phyloP scores from a whole-genome alignment of 2,113 vertebrate genomes.

The Lagopus leucura region DNA sequence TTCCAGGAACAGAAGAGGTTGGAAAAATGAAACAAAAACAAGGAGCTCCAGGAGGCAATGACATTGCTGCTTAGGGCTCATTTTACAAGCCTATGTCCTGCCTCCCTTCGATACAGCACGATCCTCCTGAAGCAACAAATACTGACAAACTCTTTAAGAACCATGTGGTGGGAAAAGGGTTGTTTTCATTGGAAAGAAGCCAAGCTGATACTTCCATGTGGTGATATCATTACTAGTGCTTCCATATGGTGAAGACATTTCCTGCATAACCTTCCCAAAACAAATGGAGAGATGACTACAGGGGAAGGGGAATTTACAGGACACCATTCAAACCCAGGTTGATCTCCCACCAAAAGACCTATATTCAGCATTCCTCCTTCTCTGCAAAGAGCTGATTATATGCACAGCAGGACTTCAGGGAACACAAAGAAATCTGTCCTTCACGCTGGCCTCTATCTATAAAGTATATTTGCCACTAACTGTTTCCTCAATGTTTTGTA shows the following conservation, averaged over 20 bases:
- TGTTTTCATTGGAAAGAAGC: slow-evolving; percentile 51
- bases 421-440: background rate
- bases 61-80: background rate
- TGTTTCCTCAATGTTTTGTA: background rate
- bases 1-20: background rate
- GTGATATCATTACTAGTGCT: slow-evolving; percentile 7
- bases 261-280: slow-evolving; percentile 23
- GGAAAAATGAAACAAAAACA: background rate
- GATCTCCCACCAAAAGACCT: background rate
- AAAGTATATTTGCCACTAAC: background rate
- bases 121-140: slow-evolving; percentile 12
- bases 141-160: slow-evolving; percentile 3
- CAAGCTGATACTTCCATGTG: slow-evolving; percentile 56
- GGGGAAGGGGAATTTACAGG: background rate
- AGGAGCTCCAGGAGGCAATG: background rate
- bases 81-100: background rate
- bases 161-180: background rate
- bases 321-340: background rate
- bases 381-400: background rate
- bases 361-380: background rate
- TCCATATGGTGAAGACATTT: slow-evolving; percentile 62
- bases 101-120: background rate
- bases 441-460: background rate
- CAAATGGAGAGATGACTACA: background rate
- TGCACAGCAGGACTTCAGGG: background rate